Evolutionary conservation across 2,888 invertebrate genomes (phyloP), one percentile per base, ranked within the genome.

Genomic region (Congeria kusceri): DNA sequence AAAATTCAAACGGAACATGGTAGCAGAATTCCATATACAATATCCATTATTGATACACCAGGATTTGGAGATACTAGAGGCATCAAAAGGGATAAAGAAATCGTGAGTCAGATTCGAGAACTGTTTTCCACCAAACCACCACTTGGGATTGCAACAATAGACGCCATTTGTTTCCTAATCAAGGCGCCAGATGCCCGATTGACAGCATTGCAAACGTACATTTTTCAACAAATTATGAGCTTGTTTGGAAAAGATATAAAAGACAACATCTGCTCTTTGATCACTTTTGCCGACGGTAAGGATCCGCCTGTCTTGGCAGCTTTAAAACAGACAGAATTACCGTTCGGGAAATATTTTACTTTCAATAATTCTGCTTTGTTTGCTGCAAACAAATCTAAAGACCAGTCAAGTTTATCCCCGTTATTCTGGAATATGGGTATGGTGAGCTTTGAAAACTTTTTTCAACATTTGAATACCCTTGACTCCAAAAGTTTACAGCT

Each of bases 381-480:
- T 69, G 72, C 72, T 23, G 25, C 46, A 27, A 62, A 62, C 20
- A 66, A 49, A 18, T 53, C 46, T n/a, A 32, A 70, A 23, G 25
- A 27, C 4, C 11, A 73, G 39, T 73, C 76, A 47, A 53, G 68
- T 29, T 49, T 68, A 20, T 63, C 57, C 1, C 64, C 53, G 25
- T 75, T 81, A 47, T 85, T 85, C 25, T 82, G 79, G 77, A 63
- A 80, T n/a, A 80, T 82, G 73, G 80, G 79, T 9, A 64, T 44
- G 1, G 28, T 61, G 7, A 75, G 76, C 25, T 84, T 82, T 47
- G 49, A 71, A 11, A 53, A 44, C 2, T 80, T 84, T 53, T 77
- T 80, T 53, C 20, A 63, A 20, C 53, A 69, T 11, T 39, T 84
- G 4, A 56, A 58, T 13, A 47, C 39, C 32, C 39, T 80, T 20